These are phyloP conservation scores for Caerostris darwini DNA, from an alignment of 1,140 invertebrate species.

Conservation along the genomic window DNA sequence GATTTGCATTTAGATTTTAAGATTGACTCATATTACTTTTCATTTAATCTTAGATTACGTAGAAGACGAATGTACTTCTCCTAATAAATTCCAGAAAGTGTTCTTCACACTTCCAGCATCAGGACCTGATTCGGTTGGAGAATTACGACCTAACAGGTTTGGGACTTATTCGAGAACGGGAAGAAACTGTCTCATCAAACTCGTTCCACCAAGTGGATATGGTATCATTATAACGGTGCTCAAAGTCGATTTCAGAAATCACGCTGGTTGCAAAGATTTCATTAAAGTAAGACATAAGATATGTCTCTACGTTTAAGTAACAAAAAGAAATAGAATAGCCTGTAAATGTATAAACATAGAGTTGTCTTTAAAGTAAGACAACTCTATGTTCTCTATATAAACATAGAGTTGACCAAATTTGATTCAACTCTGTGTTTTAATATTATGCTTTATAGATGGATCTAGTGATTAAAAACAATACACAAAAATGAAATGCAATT, in stretches of 20 bases:
- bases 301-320: too few species aligned
- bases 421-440: too few species aligned
- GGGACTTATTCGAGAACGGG: slow-evolving; percentile 70
- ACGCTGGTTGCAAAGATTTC: slow-evolving; percentile 54
- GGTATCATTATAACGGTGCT: slow-evolving; percentile 60
- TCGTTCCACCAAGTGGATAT: slow-evolving; percentile 50
- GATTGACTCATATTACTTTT: too few species aligned
- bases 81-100: slow-evolving; percentile 48
- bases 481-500: too few species aligned
- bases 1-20: too few species aligned
- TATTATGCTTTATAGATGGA: too few species aligned
- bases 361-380: too few species aligned
- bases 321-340: too few species aligned
- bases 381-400: too few species aligned
- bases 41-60: slow-evolving; percentile 59
- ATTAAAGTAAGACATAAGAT: slow-evolving; percentile 51
- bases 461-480: too few species aligned
- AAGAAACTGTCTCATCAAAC: slow-evolving; percentile 64
- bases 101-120: slow-evolving; percentile 24
- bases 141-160: slow-evolving; percentile 60
- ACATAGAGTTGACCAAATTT: too few species aligned
- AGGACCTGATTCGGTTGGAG: slow-evolving; percentile 63
- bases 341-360: too few species aligned
- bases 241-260: slow-evolving; percentile 64
- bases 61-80: slow-evolving; percentile 68